Conservation (phyloP, 92 coral and sea anemone species). For the Phenganax subtilis region DNA sequence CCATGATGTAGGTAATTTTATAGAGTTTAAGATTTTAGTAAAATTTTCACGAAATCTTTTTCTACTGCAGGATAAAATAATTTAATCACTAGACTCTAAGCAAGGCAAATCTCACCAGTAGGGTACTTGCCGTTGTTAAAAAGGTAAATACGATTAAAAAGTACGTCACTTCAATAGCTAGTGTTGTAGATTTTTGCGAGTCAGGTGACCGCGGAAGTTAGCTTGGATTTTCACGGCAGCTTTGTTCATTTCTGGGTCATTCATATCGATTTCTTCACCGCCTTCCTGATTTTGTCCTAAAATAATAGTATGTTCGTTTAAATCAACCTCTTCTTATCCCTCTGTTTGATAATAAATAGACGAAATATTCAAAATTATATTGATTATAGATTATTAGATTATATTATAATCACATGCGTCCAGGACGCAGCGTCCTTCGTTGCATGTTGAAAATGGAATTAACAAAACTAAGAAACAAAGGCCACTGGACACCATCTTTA, state of each 20-base stretch:
- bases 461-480: no score
- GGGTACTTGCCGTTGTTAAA: not conserved
- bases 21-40: no score
- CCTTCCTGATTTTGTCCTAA: constrained; percentile 18
- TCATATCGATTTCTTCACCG: constrained; percentile 46
- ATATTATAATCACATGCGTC: no score
- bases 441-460: no score
- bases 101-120: not conserved
- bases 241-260: constrained; percentile 63
- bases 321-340: not conserved
- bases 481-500: no score
- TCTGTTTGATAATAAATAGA: not conserved
- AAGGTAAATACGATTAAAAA: constrained; percentile 20
- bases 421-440: no score
- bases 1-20: no score
- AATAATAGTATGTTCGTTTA: not conserved
- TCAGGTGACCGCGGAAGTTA: constrained; percentile 64
- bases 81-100: no score
- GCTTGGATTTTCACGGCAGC: constrained; percentile 70
- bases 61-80: no score
- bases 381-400: no score
- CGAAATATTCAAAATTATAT: not conserved
- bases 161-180: not conserved
- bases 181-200: constrained; percentile 56
- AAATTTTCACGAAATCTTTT: no score